Base-by-base conservation (phyloP, 2,888 invertebrate species). In the Cyclophora albipunctata region DNA sequence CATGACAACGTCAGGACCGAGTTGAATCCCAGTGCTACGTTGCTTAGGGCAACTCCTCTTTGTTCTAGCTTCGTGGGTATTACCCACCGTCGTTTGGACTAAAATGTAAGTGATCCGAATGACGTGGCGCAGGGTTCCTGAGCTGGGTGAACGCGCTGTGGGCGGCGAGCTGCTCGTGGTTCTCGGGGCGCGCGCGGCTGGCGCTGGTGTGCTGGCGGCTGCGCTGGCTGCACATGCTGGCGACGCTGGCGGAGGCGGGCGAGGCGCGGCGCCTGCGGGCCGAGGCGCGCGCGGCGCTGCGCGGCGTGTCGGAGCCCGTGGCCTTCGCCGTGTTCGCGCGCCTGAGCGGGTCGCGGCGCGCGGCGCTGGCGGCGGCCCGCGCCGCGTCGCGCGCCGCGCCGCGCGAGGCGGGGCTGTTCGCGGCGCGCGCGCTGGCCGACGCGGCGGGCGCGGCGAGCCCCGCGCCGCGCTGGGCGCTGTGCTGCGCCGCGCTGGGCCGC, bases 91-190 rank as follows among this genome's bases (percentile, higher is more conserved):
- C n/a, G n/a, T n/a, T n/a, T n/a, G n/a, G n/a, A n/a, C n/a, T n/a
- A n/a, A n/a, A n/a, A n/a, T n/a, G n/a, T n/a, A n/a, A n/a, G 58
- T 60, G 49, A n/a, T 55, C 45, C 79, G 79, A 79, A 61, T 65
- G 63, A 34, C 54, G 42, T 59, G 62, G 75, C 60, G 73, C 79
- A 69, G 84, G 84, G 83, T 74, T 81, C 2, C 69, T 82, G 70
- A 80, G 83, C 57, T 78, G 78, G 80, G 64, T 76, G 69, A 74
- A 74, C 64, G 69, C 78, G 66, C 71, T 74, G 51, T 37, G 37
- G 37, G 37, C 4, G 37, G 37, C 37, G 37, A 5, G 37, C 37
- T 37, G 37, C 37, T 4, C 4, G 4, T 37, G 37, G 37, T 5
- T 37, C 4, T 4, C 37, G 52, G 62, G 57, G 55, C 67, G 59